phyloP scores from a whole-genome alignment of 2,797 vertebrate species.

The Argya squamiceps region DNA sequence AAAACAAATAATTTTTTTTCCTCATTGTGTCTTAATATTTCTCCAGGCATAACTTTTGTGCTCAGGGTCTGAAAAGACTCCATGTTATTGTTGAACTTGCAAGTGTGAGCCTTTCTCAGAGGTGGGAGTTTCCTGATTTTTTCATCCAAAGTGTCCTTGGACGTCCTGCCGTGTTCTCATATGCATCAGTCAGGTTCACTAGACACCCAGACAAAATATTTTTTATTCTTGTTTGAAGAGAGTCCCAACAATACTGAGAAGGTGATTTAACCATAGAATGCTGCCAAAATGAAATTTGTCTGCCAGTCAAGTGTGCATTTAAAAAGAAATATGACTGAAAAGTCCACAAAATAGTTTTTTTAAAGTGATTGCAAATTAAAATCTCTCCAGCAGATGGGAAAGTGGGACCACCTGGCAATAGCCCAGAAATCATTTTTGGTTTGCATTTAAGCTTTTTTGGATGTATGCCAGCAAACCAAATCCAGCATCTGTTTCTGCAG shows the following conservation, averaged over 20 bases:
- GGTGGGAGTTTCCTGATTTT: neutral
- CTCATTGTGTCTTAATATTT: neutral
- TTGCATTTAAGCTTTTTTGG: neutral
- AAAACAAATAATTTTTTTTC: neutral
- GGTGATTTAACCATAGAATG: neutral
- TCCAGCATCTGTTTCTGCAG: conserved; percentile 18
- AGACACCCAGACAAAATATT: neutral
- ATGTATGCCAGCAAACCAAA: neutral
- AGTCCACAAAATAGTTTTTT: neutral
- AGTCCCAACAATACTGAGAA: neutral
- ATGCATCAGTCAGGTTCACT: neutral
- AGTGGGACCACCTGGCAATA: neutral
- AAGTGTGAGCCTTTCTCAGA: neutral
- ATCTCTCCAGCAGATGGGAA: conserved; percentile 17
- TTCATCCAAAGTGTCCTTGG: neutral
- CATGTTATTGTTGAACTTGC: neutral
- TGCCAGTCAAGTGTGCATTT: neutral
- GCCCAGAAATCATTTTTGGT: neutral
- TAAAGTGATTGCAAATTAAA: neutral
- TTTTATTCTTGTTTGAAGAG: neutral
- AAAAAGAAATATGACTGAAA: neutral
- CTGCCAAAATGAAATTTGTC: neutral
- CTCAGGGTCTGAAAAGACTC: neutral
- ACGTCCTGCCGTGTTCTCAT: neutral
- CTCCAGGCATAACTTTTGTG: neutral